Percentiles rank a stretch among this genome's conserved stretches.
Conservation (phyloP, 2,113 vertebrate species). For the Tragelaphus strepsiceros region DNA sequence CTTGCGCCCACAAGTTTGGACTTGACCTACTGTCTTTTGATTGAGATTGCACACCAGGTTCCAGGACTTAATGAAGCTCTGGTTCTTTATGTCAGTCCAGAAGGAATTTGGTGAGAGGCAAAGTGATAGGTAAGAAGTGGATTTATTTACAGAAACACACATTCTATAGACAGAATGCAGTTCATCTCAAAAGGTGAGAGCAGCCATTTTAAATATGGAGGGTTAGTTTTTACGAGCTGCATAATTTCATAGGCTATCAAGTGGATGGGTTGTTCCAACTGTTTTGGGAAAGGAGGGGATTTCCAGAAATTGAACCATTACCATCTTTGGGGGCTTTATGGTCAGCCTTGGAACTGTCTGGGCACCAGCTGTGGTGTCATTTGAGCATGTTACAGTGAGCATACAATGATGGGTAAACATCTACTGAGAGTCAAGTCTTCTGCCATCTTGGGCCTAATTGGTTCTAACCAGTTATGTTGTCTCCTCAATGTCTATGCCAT, state of each 20-base stretch:
- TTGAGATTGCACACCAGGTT: neutral
- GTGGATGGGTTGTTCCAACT: neutral
- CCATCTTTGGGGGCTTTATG: neutral
- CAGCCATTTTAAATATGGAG: neutral
- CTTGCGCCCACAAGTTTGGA: fast-evolving
- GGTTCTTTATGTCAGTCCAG: neutral
- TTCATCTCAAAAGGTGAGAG: neutral
- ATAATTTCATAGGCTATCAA: neutral
- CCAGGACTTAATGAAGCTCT: neutral
- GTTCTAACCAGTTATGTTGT: neutral
- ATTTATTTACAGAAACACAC: neutral
- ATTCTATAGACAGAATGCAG: neutral
- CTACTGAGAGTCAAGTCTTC: neutral
- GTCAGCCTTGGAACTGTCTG: neutral
- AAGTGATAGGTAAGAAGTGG: neutral
- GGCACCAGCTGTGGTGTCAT: neutral
- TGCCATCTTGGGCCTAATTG: neutral
- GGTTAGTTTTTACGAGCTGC: neutral
- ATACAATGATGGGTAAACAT: neutral
- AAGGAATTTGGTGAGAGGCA: neutral
- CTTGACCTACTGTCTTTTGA: neutral
- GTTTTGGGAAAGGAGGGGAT: neutral
- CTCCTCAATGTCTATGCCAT: neutral
- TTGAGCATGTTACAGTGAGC: neutral
- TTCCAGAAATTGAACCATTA: neutral